A percentile compares a stretch with the other conserved stretches of the same genome.
Evolutionary conservation across 2,888 invertebrate genomes (phyloP).

Genomic region (Lumbricus terrestris): DNA sequence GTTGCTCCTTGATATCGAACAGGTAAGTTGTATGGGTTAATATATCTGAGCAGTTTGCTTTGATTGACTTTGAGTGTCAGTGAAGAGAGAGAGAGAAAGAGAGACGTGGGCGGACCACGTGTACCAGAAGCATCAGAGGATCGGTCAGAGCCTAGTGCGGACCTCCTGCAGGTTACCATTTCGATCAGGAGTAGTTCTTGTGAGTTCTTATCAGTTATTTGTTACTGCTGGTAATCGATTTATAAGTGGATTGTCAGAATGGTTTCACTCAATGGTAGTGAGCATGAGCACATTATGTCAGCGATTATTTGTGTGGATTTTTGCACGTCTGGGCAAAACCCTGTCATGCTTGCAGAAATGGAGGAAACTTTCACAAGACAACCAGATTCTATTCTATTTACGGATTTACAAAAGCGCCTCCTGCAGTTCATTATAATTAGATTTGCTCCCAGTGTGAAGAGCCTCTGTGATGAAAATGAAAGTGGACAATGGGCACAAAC

Average conservation of each 20-base stretch:
- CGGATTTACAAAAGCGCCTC: no score
- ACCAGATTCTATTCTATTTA: no score
- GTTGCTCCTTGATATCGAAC: background rate
- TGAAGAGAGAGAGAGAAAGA: no score
- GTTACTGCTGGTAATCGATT: background rate
- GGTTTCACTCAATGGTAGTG: background rate
- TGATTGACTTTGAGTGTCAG: background rate
- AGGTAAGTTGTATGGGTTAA: background rate
- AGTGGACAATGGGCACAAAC: no score
- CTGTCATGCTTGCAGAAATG: background rate
- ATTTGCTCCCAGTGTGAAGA: no score
- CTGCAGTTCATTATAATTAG: no score
- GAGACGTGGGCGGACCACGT: background rate
- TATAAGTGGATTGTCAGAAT: background rate
- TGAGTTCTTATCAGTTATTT: background rate
- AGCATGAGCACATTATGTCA: background rate
- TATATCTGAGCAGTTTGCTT: background rate
- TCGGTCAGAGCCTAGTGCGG: background rate
- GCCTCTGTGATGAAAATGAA: no score
- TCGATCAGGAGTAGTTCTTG: background rate
- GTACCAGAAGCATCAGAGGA: background rate
- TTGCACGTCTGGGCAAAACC: background rate
- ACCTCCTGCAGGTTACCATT: background rate
- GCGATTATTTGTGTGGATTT: background rate
- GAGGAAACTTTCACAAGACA: background rate